These are phyloP conservation scores for Oxycera nigricornis DNA, from an alignment of 2,888 invertebrate species.

Conservation along the genomic window DNA sequence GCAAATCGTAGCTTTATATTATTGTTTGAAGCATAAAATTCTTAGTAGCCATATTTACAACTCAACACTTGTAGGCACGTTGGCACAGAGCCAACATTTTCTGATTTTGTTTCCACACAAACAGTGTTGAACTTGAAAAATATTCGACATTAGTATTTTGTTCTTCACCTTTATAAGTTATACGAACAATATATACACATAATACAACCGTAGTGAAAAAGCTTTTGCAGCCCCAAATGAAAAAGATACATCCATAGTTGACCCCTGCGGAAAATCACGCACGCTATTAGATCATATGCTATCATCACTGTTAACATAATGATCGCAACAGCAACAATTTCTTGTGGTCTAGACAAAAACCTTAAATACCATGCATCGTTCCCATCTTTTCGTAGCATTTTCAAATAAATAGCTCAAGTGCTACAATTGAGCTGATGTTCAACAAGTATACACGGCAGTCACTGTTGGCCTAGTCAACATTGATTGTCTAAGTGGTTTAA, in stretches of 20 bases:
- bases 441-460: neutral
- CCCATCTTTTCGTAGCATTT: neutral
- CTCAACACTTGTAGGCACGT: neutral
- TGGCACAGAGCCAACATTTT: neutral
- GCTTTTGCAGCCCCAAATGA: too few species aligned
- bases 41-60: neutral
- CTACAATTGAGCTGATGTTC: neutral
- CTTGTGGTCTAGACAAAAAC: neutral
- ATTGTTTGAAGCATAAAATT: neutral
- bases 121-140: too few species aligned
- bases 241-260: too few species aligned
- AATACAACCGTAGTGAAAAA: too few species aligned
- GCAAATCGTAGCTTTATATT: neutral
- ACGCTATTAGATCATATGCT: neutral
- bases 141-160: too few species aligned
- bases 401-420: neutral
- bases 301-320: neutral
- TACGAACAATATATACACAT: too few species aligned
- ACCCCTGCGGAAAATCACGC: neutral
- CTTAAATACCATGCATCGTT: neutral
- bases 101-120: too few species aligned
- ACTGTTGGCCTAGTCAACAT: conserved; percentile 35
- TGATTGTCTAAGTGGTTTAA: conserved; percentile 38
- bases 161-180: too few species aligned
- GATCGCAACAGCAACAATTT: neutral